Evolutionary conservation across 2,797 vertebrate genomes (phyloP).

Genomic region (Carcharodon carcharias): DNA sequence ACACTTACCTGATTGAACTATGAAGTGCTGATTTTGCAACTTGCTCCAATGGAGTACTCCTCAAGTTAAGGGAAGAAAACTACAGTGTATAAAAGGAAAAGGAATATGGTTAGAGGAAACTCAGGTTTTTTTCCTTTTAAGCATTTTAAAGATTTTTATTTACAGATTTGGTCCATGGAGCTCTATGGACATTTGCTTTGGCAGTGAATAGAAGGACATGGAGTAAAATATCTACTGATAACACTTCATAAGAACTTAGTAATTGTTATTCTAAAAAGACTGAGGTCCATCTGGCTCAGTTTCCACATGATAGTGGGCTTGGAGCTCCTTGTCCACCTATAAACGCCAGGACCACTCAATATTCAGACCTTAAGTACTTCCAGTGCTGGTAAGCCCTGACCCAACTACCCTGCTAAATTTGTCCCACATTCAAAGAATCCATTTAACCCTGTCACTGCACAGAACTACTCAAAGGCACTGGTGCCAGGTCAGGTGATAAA

Average conservation of each 20-base stretch:
- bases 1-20: conserved; percentile 42
- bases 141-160: not conserved
- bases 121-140: not conserved
- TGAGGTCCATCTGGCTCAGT: not conserved
- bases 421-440: not conserved
- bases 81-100: conserved; percentile 39
- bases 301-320: not conserved
- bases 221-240: not conserved
- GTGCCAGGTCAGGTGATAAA: not conserved
- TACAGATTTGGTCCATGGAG: not conserved
- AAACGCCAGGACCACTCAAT: not conserved
- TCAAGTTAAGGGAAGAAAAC: conserved; percentile 45
- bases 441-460: not conserved
- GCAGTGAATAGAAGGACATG: not conserved
- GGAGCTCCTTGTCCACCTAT: not conserved
- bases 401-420: not conserved
- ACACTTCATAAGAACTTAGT: not conserved
- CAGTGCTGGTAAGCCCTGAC: not conserved
- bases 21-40: conserved; percentile 39
- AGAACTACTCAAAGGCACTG: not conserved
- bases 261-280: not conserved
- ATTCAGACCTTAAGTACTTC: not conserved
- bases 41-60: conserved; percentile 42
- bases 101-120: not conserved
- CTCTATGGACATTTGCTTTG: not conserved